phyloP scores from a whole-genome alignment of 1,140 invertebrate genomes.

The Lineus longissimus region DNA sequence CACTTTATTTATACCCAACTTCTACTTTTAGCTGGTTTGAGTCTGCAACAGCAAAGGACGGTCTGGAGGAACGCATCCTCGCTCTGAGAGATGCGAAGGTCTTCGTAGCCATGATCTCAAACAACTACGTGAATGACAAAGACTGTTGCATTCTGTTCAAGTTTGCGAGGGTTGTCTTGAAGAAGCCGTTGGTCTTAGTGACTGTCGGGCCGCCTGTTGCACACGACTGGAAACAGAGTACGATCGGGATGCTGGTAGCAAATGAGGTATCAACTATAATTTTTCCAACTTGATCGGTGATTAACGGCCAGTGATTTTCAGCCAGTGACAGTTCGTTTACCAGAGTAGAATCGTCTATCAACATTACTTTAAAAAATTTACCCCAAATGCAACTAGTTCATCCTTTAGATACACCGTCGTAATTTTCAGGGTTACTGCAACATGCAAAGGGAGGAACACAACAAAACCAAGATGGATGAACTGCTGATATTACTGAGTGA shows the following conservation, averaged over 20 bases:
- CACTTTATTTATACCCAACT: too few species aligned
- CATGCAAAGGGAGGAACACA: conserved; percentile 11
- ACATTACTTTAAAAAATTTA: not conserved
- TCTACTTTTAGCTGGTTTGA: conserved; percentile 13
- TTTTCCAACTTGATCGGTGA: not conserved
- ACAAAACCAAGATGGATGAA: conserved; percentile 13
- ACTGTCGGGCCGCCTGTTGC: conserved; percentile 10
- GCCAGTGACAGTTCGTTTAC: not conserved
- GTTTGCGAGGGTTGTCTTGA: conserved; percentile 14
- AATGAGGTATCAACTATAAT: conserved; percentile 32
- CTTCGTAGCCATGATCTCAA: conserved; percentile 17
- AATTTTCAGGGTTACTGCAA: conserved; percentile 10
- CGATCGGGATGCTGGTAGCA: conserved; percentile 36
- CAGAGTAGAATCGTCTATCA: not conserved
- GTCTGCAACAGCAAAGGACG: not conserved
- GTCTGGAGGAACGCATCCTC: not conserved
- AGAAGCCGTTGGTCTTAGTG: conserved; percentile 19
- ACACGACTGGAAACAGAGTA: conserved; percentile 35
- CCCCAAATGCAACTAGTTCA: not conserved
- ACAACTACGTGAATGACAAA: conserved; percentile 17
- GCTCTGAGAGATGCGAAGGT: not conserved
- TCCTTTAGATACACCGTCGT: conserved; percentile 30
- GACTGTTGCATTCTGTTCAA: conserved; percentile 15
- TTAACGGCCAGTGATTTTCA: not conserved
- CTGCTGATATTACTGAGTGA: too few species aligned